Conservation (phyloP, 2,113 vertebrate genomes). For the Strix uralensis region DNA sequence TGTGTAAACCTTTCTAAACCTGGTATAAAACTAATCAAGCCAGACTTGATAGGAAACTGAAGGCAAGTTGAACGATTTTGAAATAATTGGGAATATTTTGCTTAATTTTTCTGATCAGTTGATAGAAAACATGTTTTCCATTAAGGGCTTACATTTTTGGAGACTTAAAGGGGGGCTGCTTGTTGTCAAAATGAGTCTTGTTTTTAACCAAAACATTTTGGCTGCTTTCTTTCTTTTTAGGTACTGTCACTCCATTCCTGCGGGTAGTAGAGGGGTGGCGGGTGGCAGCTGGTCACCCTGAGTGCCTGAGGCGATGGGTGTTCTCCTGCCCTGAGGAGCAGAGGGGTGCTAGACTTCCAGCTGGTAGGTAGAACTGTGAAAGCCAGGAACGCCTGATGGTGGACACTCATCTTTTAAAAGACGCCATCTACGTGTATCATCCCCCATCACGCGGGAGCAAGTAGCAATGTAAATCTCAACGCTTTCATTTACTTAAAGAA, state of each 20-base stretch:
- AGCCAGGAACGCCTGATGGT: neutral
- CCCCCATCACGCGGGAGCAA: neutral
- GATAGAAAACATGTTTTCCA: neutral
- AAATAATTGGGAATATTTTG: neutral
- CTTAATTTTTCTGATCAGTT: neutral
- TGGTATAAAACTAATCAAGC: neutral
- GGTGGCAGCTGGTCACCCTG: neutral
- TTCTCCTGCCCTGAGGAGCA: neutral
- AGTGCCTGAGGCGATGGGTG: neutral
- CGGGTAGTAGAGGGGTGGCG: neutral
- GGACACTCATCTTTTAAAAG: neutral
- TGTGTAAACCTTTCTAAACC: neutral
- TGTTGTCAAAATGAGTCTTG: neutral
- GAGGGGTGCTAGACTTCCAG: neutral
- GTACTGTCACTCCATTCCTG: neutral
- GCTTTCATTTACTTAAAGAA: neutral
- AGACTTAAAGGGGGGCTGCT: neutral
- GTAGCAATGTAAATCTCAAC: too few species aligned
- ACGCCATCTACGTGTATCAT: rapidly evolving
- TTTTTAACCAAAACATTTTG: neutral
- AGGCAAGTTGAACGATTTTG: neutral
- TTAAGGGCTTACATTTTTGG: neutral
- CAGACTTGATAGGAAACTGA: neutral
- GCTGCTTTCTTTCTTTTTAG: neutral
- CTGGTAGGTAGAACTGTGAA: neutral